Evolutionary conservation across 2,888 invertebrate species (phyloP).

Genomic region (Villa cingulata): DNA sequence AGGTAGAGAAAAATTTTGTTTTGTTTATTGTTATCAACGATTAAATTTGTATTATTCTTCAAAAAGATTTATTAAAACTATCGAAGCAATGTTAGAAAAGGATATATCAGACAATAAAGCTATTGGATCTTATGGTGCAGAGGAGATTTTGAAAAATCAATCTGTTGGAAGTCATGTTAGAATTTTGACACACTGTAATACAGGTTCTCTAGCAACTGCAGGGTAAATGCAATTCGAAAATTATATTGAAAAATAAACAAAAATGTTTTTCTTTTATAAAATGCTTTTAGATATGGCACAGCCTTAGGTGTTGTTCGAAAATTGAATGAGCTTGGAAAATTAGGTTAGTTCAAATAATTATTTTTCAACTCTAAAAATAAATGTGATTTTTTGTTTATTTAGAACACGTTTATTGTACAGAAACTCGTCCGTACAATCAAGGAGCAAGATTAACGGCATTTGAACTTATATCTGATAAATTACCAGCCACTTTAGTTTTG

Average conservation of each 20-base stretch:
- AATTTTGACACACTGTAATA: slow-evolving; percentile 94
- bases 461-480: slow-evolving; percentile 82
- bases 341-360: slow-evolving; percentile 44
- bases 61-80: slow-evolving; percentile 64
- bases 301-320: slow-evolving; percentile 90
- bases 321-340: slow-evolving; percentile 52
- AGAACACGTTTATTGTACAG: slow-evolving; percentile 89
- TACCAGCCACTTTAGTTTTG: slow-evolving; percentile 83
- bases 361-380: not conserved
- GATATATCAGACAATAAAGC: slow-evolving; percentile 79
- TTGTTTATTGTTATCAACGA: not conserved
- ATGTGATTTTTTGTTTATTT: slow-evolving; percentile 18
- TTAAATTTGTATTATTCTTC: too few relatives aligned
- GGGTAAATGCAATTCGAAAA: slow-evolving; percentile 37
- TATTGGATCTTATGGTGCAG: slow-evolving; percentile 73
- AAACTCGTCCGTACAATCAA: slow-evolving; percentile 97
- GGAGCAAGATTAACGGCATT: slow-evolving; percentile 91
- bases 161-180: slow-evolving; percentile 44
- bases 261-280: slow-evolving; percentile 1
- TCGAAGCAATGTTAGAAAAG: slow-evolving; percentile 70
- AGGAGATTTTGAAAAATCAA: slow-evolving; percentile 51
- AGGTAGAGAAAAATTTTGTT: slow-evolving; percentile 38
- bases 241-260: not conserved
- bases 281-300: slow-evolving; percentile 71
- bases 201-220: slow-evolving; percentile 93